Conservation (phyloP, 2,113 vertebrate species). For the Psophia crepitans region DNA sequence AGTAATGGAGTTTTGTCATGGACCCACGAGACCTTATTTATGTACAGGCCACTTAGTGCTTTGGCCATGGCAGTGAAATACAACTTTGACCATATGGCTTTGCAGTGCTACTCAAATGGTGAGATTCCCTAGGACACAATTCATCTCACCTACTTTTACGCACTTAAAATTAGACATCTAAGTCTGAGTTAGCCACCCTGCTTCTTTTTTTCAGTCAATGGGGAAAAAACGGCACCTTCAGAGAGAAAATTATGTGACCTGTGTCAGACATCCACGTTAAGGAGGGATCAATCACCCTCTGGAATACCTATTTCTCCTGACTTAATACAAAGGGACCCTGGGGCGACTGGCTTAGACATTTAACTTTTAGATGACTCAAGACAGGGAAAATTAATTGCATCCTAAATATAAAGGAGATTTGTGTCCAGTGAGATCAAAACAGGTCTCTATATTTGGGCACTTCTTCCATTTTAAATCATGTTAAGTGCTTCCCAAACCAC, state of each 20-base stretch:
- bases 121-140: neutral
- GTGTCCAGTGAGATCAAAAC: conserved; percentile 21
- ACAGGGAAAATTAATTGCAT: conserved; percentile 25
- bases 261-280: neutral
- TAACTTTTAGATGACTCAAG: conserved; percentile 23
- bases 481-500: neutral
- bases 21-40: neutral
- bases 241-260: neutral
- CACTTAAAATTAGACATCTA: neutral
- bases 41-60: neutral
- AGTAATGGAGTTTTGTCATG: neutral
- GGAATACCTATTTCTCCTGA: conserved; percentile 11
- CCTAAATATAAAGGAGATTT: conserved; percentile 48
- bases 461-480: conserved; percentile 48
- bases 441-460: conserved; percentile 17
- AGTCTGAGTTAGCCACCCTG: neutral
- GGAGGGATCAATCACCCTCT: conserved; percentile 24
- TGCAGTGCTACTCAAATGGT: neutral
- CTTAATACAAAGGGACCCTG: neutral
- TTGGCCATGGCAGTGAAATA: neutral
- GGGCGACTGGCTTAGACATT: neutral
- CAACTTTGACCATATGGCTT: neutral
- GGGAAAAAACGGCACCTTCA: neutral
- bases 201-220: neutral
- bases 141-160: neutral